Evolutionary conservation across 2,113 vertebrate genomes (phyloP).

Genomic region (Chascanopsetta lugubris): DNA sequence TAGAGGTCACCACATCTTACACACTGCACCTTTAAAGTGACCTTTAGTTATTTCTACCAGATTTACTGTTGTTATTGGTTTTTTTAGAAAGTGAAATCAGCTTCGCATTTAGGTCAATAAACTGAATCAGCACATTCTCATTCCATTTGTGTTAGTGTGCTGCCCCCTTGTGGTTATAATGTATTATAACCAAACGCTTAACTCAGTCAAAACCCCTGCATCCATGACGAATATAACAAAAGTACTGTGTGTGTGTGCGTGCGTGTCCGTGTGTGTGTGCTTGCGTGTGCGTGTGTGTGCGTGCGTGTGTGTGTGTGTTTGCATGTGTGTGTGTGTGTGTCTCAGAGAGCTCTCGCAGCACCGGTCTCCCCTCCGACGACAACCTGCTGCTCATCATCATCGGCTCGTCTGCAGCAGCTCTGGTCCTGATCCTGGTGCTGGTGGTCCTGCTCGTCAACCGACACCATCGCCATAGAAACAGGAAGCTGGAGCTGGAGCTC

Average conservation of each 20-base stretch:
- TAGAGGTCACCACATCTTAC: no score
- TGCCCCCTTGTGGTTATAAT: conserved; percentile 67
- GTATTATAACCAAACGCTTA: no score
- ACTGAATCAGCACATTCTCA: neutral
- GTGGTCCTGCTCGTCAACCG: conserved; percentile 85
- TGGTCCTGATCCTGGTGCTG: conserved; percentile 85
- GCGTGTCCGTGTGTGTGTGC: no score
- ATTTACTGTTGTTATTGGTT: no score
- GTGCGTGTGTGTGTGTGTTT: no score
- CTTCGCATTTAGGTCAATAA: conserved; percentile 4
- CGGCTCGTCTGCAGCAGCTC: conserved; percentile 74
- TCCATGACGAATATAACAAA: no score
- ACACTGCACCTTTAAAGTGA: no score
- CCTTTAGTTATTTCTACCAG: no score
- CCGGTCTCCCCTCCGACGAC: conserved; percentile 46
- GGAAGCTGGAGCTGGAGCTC: conserved; percentile 85
- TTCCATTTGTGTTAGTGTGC: conserved; percentile 20
- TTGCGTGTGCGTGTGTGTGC: no score
- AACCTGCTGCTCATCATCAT: conserved; percentile 83
- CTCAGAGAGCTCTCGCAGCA: conserved; percentile 4
- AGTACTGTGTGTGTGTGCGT: neutral
- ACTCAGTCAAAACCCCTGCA: no score
- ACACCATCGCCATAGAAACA: conserved; percentile 83
- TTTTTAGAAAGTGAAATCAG: no score
- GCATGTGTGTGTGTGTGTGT: neutral